These are phyloP conservation scores for Spodoptera littoralis DNA, from an alignment of 2,888 invertebrate species.

Conservation along the genomic window DNA sequence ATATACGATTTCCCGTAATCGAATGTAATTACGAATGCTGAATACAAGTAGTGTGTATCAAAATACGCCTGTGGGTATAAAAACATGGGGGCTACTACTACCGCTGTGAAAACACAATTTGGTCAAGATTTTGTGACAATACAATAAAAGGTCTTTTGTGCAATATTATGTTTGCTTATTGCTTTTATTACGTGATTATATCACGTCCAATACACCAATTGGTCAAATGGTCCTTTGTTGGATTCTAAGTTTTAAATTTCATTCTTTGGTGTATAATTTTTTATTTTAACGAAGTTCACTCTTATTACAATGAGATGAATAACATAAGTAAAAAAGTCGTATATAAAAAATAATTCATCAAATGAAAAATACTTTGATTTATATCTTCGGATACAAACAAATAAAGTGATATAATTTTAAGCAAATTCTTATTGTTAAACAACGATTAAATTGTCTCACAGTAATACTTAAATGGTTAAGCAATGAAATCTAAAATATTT, in stretches of 20 bases:
- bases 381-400: no score
- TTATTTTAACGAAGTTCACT: no score
- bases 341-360: no score
- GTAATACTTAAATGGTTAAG: background rate
- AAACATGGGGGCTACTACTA: constrained; percentile 68
- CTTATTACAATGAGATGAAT: no score
- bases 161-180: constrained; percentile 33
- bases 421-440: no score
- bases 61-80: constrained; percentile 71
- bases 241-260: no score
- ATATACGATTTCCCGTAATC: constrained; percentile 62
- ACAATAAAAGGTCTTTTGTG: constrained; percentile 53
- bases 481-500: background rate
- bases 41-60: constrained; percentile 70
- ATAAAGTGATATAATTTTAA: no score
- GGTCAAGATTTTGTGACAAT: constrained; percentile 67
- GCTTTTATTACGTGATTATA: constrained; percentile 6
- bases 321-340: no score
- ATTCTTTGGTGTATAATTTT: no score
- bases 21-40: constrained; percentile 73
- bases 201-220: no score
- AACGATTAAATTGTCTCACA: background rate
- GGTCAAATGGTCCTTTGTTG: no score
- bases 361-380: no score
- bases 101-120: constrained; percentile 69